Conservation (phyloP, 2,888 invertebrate genomes). For the Quadriops clusia region DNA sequence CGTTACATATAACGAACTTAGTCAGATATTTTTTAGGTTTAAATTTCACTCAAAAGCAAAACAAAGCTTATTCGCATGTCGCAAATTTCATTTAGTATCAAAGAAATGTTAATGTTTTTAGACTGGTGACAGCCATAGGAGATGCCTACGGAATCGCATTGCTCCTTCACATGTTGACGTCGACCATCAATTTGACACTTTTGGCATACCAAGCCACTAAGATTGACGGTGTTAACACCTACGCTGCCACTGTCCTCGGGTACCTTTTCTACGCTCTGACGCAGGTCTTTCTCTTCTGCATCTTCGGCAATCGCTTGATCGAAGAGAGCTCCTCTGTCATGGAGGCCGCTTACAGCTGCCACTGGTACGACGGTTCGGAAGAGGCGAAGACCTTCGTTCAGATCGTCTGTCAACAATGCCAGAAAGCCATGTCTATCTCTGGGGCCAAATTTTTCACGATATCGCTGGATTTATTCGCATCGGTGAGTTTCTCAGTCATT, state of each 20-base stretch:
- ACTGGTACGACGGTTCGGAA: constrained; percentile 84
- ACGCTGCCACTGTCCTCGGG: constrained; percentile 66
- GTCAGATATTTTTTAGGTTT: too few species aligned
- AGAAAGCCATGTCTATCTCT: constrained; percentile 79
- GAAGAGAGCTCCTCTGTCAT: constrained; percentile 88
- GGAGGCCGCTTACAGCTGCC: constrained; percentile 84
- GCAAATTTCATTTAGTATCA: too few species aligned
- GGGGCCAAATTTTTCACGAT: constrained; percentile 85
- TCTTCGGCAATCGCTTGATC: constrained; percentile 74
- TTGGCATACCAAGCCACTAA: constrained; percentile 80
- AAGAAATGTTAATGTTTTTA: too few species aligned
- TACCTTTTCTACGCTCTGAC: constrained; percentile 69
- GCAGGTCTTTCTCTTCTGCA: constrained; percentile 79
- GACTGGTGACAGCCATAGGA: constrained; percentile 69
- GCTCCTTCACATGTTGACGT: constrained; percentile 72
- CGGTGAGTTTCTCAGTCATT: constrained; percentile 46
- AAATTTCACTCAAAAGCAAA: too few species aligned
- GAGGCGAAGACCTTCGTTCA: constrained; percentile 85
- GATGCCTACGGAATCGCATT: constrained; percentile 77
- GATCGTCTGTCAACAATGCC: constrained; percentile 83
- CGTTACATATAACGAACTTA: too few species aligned
- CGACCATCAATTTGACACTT: constrained; percentile 71
- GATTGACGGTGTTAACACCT: constrained; percentile 65
- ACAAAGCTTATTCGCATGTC: too few species aligned
- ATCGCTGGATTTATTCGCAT: constrained; percentile 76